A percentile compares a stretch with the other conserved stretches of the same genome.
phyloP scores from a whole-genome alignment of 1,140 invertebrate genomes.

The Ephestia elutella region DNA sequence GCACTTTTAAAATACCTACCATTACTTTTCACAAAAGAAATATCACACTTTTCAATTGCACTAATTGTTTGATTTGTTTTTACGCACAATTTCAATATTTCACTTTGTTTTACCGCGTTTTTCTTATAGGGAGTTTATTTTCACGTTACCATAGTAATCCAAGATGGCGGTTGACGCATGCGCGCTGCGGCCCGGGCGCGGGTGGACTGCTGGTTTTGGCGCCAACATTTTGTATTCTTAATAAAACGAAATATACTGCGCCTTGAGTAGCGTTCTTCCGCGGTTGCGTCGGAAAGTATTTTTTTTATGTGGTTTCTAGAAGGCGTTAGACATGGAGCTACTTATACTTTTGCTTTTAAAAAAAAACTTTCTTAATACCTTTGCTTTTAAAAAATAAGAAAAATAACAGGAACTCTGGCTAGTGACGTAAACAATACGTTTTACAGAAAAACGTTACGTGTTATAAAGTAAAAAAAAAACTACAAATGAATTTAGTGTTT shows the following conservation, averaged over 20 bases:
- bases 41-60: background rate
- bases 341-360: too few relatives aligned
- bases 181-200: constrained; percentile 33
- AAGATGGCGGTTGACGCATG: constrained; percentile 43
- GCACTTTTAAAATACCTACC: constrained; percentile 4
- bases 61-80: too few relatives aligned
- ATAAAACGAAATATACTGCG: constrained; percentile 24
- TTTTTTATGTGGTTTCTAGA: constrained; percentile 4
- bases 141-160: constrained; percentile 50
- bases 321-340: background rate
- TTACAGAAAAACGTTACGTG: too few relatives aligned
- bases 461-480: too few relatives aligned
- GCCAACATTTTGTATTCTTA: constrained; percentile 30
- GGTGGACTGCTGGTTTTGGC: constrained; percentile 53
- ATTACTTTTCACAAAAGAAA: constrained; percentile 12
- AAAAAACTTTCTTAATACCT: background rate
- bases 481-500: too few relatives aligned
- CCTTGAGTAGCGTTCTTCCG: constrained; percentile 40
- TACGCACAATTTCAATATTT: constrained; percentile 3
- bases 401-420: too few relatives aligned
- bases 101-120: constrained; percentile 15
- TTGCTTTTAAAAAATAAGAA: too few relatives aligned
- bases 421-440: too few relatives aligned
- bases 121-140: constrained; percentile 32
- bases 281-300: constrained; percentile 31